Evolutionary conservation across 1,140 invertebrate genomes (phyloP).

Genomic region (Ephestia elutella): DNA sequence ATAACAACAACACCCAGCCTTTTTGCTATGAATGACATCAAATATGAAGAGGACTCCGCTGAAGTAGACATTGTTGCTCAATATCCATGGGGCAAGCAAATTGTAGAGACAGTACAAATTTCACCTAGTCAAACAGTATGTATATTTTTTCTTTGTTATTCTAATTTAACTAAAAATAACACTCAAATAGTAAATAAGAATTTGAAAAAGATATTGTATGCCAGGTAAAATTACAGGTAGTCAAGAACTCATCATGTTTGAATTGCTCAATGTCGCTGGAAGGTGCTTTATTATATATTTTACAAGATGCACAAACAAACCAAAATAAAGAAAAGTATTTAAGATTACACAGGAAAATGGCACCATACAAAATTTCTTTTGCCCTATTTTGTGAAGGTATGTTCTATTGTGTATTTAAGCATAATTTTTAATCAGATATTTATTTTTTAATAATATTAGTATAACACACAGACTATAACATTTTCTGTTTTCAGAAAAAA

Average conservation of each 20-base stretch:
- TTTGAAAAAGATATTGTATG: no score
- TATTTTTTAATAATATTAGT: no score
- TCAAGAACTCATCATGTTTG: slow-evolving; percentile 27
- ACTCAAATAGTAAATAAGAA: no score
- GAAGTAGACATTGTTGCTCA: slow-evolving; percentile 74
- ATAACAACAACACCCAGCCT: slow-evolving; percentile 80
- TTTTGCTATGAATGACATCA: slow-evolving; percentile 76
- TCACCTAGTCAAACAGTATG: slow-evolving; percentile 28
- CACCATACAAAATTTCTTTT: slow-evolving; percentile 84
- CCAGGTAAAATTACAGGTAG: background rate
- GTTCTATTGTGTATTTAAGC: slow-evolving; percentile 19
- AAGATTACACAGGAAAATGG: slow-evolving; percentile 80
- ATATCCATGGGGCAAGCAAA: slow-evolving; percentile 62
- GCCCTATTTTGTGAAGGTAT: slow-evolving; percentile 62
- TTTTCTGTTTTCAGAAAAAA: slow-evolving; percentile 26
- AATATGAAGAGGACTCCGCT: slow-evolving; percentile 38
- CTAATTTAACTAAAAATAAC: no score
- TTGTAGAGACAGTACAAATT: slow-evolving; percentile 58
- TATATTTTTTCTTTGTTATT: background rate
- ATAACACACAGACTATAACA: no score
- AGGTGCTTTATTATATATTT: slow-evolving; percentile 75
- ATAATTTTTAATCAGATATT: background rate
- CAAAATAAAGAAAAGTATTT: slow-evolving; percentile 60
- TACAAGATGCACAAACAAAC: slow-evolving; percentile 75
- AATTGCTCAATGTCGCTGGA: slow-evolving; percentile 76